Evolutionary conservation across 1,140 invertebrate species (phyloP).

Genomic region (Megathymus violae): DNA sequence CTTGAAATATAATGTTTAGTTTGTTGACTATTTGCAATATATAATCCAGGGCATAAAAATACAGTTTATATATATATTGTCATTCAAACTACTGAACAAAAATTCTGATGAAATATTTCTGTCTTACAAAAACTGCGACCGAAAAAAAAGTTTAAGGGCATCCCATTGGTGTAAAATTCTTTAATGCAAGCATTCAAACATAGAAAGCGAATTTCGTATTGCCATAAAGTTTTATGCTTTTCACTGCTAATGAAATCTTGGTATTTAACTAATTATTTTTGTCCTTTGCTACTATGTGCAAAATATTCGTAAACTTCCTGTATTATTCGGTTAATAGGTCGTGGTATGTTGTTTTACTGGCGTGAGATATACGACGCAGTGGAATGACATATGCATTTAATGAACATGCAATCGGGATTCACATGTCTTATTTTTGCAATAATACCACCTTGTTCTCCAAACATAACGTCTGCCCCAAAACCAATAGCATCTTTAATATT

Average conservation of each 20-base stretch:
- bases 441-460: slow-evolving; percentile 42
- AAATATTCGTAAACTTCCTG: no score
- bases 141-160: slow-evolving; percentile 23
- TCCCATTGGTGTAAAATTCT: slow-evolving; percentile 33
- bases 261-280: slow-evolving; percentile 38
- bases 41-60: slow-evolving; percentile 25
- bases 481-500: slow-evolving; percentile 42
- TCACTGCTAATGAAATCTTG: slow-evolving; percentile 31
- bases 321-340: slow-evolving; percentile 31
- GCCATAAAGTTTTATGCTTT: slow-evolving; percentile 30
- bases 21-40: slow-evolving; percentile 43
- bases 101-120: slow-evolving; percentile 22
- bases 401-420: slow-evolving; percentile 46
- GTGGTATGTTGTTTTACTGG: slow-evolving; percentile 35
- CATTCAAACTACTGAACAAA: slow-evolving; percentile 16
- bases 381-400: slow-evolving; percentile 47
- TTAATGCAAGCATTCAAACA: slow-evolving; percentile 26
- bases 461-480: slow-evolving; percentile 50
- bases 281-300: no score
- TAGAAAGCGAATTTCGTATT: slow-evolving; percentile 31
- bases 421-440: slow-evolving; percentile 44
- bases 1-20: slow-evolving; percentile 49
- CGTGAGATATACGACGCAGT: slow-evolving; percentile 37
- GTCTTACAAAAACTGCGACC: slow-evolving; percentile 7
- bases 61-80: slow-evolving; percentile 18